Evolutionary conservation across 2,113 vertebrate genomes (phyloP).

Genomic region (Condylura cristata): DNA sequence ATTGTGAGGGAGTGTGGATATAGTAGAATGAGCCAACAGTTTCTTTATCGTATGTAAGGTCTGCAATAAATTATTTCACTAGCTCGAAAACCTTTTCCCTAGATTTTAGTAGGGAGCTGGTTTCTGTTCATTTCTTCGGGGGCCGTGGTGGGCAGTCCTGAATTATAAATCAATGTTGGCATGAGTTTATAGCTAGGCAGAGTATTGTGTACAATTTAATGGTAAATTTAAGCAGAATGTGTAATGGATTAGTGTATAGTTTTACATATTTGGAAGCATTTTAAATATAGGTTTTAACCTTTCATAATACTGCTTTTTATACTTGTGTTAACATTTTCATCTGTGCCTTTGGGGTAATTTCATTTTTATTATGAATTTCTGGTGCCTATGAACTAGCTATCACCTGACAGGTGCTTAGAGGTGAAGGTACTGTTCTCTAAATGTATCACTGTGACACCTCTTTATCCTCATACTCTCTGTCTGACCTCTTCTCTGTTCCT

Average conservation of each 20-base stretch:
- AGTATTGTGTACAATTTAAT: constrained; percentile 60
- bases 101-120: constrained; percentile 76
- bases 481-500: constrained; percentile 71
- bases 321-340: constrained; percentile 82
- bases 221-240: constrained; percentile 69
- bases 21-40: constrained; percentile 66
- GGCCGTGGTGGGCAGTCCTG: constrained; percentile 77
- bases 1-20: constrained; percentile 72
- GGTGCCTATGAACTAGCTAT: constrained; percentile 86
- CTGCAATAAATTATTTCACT: constrained; percentile 79
- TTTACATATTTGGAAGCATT: constrained; percentile 80
- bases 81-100: constrained; percentile 74
- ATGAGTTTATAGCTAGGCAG: constrained; percentile 64
- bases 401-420: constrained; percentile 83
- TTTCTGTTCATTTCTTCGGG: constrained; percentile 77
- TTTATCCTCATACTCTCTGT: constrained; percentile 64
- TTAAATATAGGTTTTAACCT: constrained; percentile 73
- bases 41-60: constrained; percentile 76
- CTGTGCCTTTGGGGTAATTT: constrained; percentile 88
- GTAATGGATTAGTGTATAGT: constrained; percentile 75
- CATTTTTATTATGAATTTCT: constrained; percentile 83
- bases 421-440: constrained; percentile 84
- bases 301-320: constrained; percentile 78
- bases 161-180: constrained; percentile 81
- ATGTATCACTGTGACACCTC: constrained; percentile 81